phyloP scores from a whole-genome alignment of 53 echinoderm and acorn worm genomes.

The Echinometra lucunter region DNA sequence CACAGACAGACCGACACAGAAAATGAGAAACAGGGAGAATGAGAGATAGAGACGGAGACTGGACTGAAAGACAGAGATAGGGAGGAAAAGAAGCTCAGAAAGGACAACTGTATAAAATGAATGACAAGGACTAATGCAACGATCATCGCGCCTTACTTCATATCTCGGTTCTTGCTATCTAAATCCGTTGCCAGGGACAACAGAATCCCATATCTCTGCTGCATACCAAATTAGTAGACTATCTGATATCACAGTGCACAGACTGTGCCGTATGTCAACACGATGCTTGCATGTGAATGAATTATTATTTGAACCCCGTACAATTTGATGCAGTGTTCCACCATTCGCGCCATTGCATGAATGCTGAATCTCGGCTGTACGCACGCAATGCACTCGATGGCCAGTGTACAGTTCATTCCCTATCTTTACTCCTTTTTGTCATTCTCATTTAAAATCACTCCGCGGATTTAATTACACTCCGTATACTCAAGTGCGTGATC shows the following conservation, averaged over 20 bases:
- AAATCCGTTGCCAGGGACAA: neutral
- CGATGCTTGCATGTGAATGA: neutral
- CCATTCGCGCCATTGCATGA: neutral
- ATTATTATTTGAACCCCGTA: neutral
- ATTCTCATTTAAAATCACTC: neutral
- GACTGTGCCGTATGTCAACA: neutral
- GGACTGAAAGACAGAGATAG: too few relatives aligned
- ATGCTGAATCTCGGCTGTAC: too few relatives aligned
- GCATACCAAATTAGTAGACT: conserved; percentile 29
- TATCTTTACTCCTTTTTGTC: neutral
- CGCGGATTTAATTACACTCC: neutral
- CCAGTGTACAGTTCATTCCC: neutral
- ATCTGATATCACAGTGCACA: neutral
- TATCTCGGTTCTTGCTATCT: neutral
- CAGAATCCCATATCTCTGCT: conserved; percentile 14
- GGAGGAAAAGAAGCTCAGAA: too few relatives aligned
- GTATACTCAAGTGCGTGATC: neutral
- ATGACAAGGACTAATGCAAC: neutral
- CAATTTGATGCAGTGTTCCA: neutral
- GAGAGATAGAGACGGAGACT: too few relatives aligned
- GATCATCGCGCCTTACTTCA: neutral
- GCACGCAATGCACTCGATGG: neutral
- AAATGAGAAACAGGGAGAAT: too few relatives aligned
- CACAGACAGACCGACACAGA: too few relatives aligned
- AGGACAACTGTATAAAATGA: too few relatives aligned